Evolutionary conservation across 2,113 vertebrate genomes (phyloP).

Genomic region (Garra rufa): DNA sequence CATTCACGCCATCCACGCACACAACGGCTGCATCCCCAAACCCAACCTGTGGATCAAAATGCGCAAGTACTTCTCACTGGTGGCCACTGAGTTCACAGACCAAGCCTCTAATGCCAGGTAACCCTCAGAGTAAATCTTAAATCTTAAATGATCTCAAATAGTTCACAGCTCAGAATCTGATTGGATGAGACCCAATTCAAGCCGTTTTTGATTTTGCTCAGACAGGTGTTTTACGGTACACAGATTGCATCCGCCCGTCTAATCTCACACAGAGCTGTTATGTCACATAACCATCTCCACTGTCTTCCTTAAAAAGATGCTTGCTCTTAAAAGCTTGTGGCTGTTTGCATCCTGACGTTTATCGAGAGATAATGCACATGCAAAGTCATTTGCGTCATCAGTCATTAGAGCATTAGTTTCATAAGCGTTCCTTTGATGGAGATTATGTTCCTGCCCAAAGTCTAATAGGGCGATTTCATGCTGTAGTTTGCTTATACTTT

Average conservation of each 20-base stretch:
- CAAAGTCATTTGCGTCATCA: not conserved
- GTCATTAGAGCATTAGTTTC: not conserved
- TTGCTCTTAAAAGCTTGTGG: slow-evolving; percentile 56
- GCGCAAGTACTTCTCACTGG: slow-evolving; percentile 88
- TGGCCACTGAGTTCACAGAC: slow-evolving; percentile 88
- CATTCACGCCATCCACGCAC: slow-evolving; percentile 91
- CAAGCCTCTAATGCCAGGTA: slow-evolving; percentile 84
- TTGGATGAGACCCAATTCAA: not conserved
- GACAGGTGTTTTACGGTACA: not conserved
- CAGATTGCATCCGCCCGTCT: not conserved
- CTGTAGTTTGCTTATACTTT: too few species aligned
- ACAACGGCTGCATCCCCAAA: slow-evolving; percentile 92
- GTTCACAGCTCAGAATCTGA: not conserved
- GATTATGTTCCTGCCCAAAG: not conserved
- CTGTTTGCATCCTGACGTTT: slow-evolving; percentile 66
- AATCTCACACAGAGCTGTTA: slow-evolving; percentile 51
- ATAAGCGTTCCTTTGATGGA: not conserved
- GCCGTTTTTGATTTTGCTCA: not conserved
- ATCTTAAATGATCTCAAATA: not conserved
- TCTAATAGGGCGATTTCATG: not conserved
- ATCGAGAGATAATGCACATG: slow-evolving; percentile 35
- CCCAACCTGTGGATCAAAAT: slow-evolving; percentile 94
- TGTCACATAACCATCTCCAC: slow-evolving; percentile 65
- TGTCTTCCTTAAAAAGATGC: slow-evolving; percentile 61
- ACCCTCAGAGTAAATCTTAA: slow-evolving; percentile 5